Evolutionary conservation across 2,113 vertebrate genomes (phyloP), one percentile per base, ranked within the genome.

Genomic region (Pterophyllum scalare): DNA sequence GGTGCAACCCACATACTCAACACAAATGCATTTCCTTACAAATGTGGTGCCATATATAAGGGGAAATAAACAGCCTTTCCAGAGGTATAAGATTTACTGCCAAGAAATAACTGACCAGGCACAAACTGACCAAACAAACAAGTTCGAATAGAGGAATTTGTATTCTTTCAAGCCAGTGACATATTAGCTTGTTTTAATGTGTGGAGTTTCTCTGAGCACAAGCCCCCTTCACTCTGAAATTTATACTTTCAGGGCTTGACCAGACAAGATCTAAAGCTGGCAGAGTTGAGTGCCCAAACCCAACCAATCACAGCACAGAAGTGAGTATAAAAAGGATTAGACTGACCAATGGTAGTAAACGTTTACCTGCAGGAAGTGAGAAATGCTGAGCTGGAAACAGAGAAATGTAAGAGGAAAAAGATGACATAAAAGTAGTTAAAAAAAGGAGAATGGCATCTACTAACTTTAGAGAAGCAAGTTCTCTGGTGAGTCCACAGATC

Each of bases 401-500:
- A 49, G n/a, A 5, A 33, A 26, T 35, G n/a, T 28, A 10, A 59
- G 22, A 15, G 5, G 43, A 35, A 33, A 2, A 24, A 17, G 3
- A 7, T 0, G 54, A 33, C 14, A 24, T 5, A 33, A 20, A 11
- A 19, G 35, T 7, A 33, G 0, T 28, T 33, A 40, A 7, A 15
- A 19, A 56, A 56, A 54, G 3, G 11, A 52, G 10, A 24, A 56
- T 22, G 2, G 0, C 13, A 17, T 62, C 28, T 40, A 77, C 96
- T 95, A 81, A 98, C 97, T 98, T 98, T 26, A 98, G 90, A 70
- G 94, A 95, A 70, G 97, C 97, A 52, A 98, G 96, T 81, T 98
- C 97, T 26, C 91, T 59, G 70, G 97, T 91, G 0, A 98, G 96
- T 11, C 97, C 97, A 2, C 90, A 92, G 59, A 98, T 82, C 1